Evolutionary conservation across 2,888 invertebrate genomes (phyloP), one percentile per base, ranked within the genome.

Genomic region (Clunio marinus): DNA sequence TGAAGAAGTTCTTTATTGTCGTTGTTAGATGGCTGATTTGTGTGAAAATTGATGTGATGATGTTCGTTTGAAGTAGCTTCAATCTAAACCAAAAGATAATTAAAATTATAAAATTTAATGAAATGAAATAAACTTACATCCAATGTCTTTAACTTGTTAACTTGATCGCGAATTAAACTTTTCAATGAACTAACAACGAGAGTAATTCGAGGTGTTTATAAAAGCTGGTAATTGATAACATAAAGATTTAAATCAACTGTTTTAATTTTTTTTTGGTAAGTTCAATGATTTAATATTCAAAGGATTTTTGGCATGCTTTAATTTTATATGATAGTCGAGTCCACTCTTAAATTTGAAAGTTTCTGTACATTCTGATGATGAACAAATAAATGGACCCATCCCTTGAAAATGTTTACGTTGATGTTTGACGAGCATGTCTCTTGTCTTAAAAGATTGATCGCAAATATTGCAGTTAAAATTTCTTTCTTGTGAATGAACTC

Each of bases 111-210:
- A n/a, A n/a, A n/a, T n/a, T n/a, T n/a, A n/a, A n/a, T n/a, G n/a
- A n/a, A n/a, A n/a, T n/a, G n/a, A n/a, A n/a, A n/a, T n/a, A n/a
- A 58, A 82, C 87, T 84, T 80, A 91, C 90, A 81, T 93, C 93
- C 8, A 96, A 82, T 0, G 94, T 91, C 67, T 86, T 84, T 69
- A 99, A 82, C 78, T 96, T 96, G 76, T 90, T 89, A 62, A 96
- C 95, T 84, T 99, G 98, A 80, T 99, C 99, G 73, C 92, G 83
- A 71, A 99, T 98, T 17, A 99, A 84, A 2, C 97, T 96, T 76
- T 91, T 89, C 24, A 99, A 81, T 0, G 99, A 99, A 24, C 97
- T 98, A 71, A 99, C 86, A 3, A 99, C 96, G 69, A 99, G 84
- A 0, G 96, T 95, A 0, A 98, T 88, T 0, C 97, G 97, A n/a